These are phyloP conservation scores for Argopecten irradians DNA, from an alignment of 1,140 invertebrate species.

Conservation along the genomic window DNA sequence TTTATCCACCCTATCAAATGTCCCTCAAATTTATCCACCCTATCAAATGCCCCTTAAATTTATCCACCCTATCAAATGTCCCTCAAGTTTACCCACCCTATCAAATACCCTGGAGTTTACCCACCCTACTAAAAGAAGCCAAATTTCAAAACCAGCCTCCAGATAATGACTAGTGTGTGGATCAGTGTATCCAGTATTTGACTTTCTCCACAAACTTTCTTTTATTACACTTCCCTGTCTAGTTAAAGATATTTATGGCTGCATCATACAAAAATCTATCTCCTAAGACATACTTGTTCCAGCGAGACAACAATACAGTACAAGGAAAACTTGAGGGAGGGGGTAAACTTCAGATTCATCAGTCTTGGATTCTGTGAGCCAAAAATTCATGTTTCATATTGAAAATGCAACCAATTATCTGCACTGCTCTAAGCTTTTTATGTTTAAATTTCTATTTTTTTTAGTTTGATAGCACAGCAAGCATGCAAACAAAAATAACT, in stretches of 20 bases:
- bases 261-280: neutral
- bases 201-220: neutral
- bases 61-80: neutral
- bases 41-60: neutral
- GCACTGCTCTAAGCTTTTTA: neutral
- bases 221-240: neutral
- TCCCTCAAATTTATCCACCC: neutral
- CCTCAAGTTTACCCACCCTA: neutral
- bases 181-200: neutral
- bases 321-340: neutral
- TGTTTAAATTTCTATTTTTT: neutral
- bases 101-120: neutral
- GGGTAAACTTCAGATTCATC: neutral
- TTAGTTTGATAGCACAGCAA: neutral
- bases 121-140: neutral
- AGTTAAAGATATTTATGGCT: neutral
- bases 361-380: neutral
- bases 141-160: no score
- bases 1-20: no score
- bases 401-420: constrained; percentile 18
- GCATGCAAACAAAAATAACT: neutral
- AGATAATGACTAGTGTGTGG: neutral
- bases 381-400: constrained; percentile 19
- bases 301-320: neutral
- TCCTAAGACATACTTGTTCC: neutral